These are phyloP conservation scores for Helicorthomorpha holstii DNA, from an alignment of 1,140 invertebrate species.

Conservation along the genomic window DNA sequence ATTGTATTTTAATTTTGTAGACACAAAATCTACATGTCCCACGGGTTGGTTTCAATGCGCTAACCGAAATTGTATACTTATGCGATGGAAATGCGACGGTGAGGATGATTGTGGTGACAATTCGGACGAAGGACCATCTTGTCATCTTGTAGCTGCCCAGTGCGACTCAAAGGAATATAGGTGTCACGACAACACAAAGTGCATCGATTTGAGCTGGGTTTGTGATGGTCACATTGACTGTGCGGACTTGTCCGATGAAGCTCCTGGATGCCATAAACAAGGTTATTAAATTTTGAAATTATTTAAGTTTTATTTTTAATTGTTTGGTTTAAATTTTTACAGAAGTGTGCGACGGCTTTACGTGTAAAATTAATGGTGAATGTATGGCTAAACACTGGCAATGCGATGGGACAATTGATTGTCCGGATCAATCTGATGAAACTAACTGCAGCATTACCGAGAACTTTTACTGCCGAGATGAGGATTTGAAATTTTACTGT, in stretches of 20 bases:
- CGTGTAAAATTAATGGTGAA: background rate
- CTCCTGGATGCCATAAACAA: background rate
- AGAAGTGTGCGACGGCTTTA: background rate
- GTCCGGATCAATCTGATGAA: constrained; percentile 12
- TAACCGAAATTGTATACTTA: constrained; percentile 13
- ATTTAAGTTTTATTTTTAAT: background rate
- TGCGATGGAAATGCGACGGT: constrained; percentile 15
- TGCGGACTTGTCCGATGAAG: constrained; percentile 16
- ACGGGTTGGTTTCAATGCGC: constrained; percentile 13
- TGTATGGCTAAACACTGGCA: constrained; percentile 3
- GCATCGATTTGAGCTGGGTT: constrained; percentile 13
- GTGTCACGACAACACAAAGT: constrained; percentile 4
- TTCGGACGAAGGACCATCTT: constrained; percentile 15
- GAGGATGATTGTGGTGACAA: constrained; percentile 16
- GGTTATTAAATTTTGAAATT: background rate
- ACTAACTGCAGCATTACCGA: constrained; percentile 12
- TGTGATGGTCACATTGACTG: constrained; percentile 19
- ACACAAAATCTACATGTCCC: background rate
- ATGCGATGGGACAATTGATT: constrained; percentile 20
- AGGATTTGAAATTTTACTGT: constrained; percentile 1
- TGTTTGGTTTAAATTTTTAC: background rate
- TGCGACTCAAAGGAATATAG: background rate
- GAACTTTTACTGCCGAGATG: background rate
- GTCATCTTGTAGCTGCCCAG: background rate
- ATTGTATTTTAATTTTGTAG: background rate